Percentiles rank a stretch among this genome's conserved stretches.
phyloP scores from a whole-genome alignment of 2,113 vertebrate genomes.

The Mesitornis unicolor region DNA sequence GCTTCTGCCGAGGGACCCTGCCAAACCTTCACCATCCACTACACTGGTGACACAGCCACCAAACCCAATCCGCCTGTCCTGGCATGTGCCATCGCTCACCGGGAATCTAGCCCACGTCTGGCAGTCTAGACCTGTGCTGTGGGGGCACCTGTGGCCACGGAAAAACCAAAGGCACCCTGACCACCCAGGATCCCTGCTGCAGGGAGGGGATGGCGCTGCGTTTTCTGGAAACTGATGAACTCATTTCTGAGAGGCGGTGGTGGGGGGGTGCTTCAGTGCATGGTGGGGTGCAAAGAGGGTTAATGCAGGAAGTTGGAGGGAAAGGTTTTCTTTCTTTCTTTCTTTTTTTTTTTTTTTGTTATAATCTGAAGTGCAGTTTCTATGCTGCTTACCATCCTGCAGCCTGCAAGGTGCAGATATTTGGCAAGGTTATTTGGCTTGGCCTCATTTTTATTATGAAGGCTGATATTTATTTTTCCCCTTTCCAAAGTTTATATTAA shows the following conservation, averaged over 20 bases:
- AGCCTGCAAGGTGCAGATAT: neutral
- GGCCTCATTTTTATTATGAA: neutral
- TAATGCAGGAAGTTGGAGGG: neutral
- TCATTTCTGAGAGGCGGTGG: neutral
- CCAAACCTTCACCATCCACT: neutral
- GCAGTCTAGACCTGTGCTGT: rapidly evolving
- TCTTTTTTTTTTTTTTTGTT: neutral
- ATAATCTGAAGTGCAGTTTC: neutral
- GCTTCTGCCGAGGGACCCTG: neutral
- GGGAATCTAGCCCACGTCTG: rapidly evolving
- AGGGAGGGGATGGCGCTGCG: rapidly evolving
- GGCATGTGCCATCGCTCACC: rapidly evolving
- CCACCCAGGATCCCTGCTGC: neutral
- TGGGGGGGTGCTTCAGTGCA: neutral
- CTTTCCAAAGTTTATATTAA: neutral
- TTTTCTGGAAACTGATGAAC: neutral
- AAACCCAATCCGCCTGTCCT: rapidly evolving
- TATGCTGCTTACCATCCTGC: neutral
- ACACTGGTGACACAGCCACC: neutral
- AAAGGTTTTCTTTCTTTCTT: neutral
- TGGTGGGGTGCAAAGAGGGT: neutral
- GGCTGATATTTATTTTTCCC: neutral
- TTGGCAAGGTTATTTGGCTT: neutral
- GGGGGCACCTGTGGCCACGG: neutral
- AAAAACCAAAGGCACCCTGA: rapidly evolving